Percentiles rank a stretch among this genome's conserved stretches.
Evolutionary conservation across 2,888 invertebrate genomes (phyloP).

Genomic region (Tyria jacobaeae): DNA sequence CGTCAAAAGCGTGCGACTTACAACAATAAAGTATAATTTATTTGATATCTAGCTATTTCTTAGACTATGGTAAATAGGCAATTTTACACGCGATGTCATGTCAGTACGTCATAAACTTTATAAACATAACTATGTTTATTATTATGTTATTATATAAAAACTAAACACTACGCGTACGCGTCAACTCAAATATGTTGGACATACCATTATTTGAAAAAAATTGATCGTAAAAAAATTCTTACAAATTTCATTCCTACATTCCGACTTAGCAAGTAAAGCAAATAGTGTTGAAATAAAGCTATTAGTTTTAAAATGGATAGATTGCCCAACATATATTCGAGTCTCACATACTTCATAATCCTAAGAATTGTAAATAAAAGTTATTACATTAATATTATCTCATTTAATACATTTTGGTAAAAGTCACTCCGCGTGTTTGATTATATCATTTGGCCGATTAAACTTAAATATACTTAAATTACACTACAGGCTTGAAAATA

Average conservation of each 20-base stretch:
- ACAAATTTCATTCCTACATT: background rate
- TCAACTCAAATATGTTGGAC: conserved; percentile 31
- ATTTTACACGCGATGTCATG: conserved; percentile 47
- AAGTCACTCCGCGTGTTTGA: conserved; percentile 53
- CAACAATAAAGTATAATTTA: conserved; percentile 43
- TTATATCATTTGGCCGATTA: conserved; percentile 68
- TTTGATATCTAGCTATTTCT: conserved; percentile 38
- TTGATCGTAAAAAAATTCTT: background rate
- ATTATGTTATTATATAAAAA: conserved; percentile 57
- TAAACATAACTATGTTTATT: conserved; percentile 71
- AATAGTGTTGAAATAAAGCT: background rate
- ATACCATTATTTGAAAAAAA: background rate
- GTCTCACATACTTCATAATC: conserved; percentile 27
- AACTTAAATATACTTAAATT: conserved; percentile 55
- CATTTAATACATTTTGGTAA: conserved; percentile 72
- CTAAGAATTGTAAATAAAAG: conserved; percentile 49
- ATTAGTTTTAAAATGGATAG: background rate
- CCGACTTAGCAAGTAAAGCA: background rate
- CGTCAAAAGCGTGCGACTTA: conserved; percentile 22
- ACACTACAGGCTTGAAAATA: conserved; percentile 13
- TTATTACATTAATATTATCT: conserved; percentile 49
- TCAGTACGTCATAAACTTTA: conserved; percentile 70
- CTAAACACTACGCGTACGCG: conserved; percentile 30
- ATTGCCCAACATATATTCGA: conserved; percentile 21
- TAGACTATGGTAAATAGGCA: conserved; percentile 51